Percentiles rank a stretch among this genome's conserved stretches.
phyloP scores from a whole-genome alignment of 1,140 invertebrate species.

The Drosophila mojavensis region DNA sequence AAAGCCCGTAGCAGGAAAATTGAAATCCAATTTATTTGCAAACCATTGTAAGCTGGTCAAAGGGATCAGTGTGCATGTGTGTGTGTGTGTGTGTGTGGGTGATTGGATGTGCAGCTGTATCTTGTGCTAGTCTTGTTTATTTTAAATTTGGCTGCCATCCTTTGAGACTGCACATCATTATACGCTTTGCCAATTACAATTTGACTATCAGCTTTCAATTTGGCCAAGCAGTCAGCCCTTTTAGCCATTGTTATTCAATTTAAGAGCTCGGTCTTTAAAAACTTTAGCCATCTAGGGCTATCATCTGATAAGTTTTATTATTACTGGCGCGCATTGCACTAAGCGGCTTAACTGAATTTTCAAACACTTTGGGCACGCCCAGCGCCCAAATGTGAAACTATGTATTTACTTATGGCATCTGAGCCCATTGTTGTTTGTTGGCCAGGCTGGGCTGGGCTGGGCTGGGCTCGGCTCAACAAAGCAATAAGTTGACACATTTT shows the following conservation, averaged over 20 bases:
- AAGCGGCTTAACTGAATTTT: constrained; percentile 77
- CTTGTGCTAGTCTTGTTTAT: constrained; percentile 41
- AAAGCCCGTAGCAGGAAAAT: constrained; percentile 37
- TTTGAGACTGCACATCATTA: constrained; percentile 64
- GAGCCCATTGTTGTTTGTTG: constrained; percentile 62
- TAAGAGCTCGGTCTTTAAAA: constrained; percentile 54
- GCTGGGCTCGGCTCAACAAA: constrained; percentile 20
- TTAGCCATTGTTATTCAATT: constrained; percentile 35
- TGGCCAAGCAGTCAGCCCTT: neutral
- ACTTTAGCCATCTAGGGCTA: constrained; percentile 52
- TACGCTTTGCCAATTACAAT: constrained; percentile 62
- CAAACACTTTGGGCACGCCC: constrained; percentile 48
- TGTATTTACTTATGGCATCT: constrained; percentile 78
- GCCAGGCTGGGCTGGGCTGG: neutral
- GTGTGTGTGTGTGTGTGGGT: neutral
- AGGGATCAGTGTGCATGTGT: constrained; percentile 46
- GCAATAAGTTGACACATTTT: constrained; percentile 80
- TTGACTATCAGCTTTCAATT: constrained; percentile 35
- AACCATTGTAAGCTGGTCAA: constrained; percentile 53
- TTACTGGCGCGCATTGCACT: constrained; percentile 67
- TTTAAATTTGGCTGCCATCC: constrained; percentile 41
- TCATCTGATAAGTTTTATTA: constrained; percentile 67
- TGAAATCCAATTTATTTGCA: constrained; percentile 75
- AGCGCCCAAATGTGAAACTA: constrained; percentile 68
- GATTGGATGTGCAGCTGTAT: constrained; percentile 22